These are phyloP conservation scores for Boulengeromyrus knoepffleri DNA, from an alignment of 2,113 vertebrate species.

Conservation along the genomic window DNA sequence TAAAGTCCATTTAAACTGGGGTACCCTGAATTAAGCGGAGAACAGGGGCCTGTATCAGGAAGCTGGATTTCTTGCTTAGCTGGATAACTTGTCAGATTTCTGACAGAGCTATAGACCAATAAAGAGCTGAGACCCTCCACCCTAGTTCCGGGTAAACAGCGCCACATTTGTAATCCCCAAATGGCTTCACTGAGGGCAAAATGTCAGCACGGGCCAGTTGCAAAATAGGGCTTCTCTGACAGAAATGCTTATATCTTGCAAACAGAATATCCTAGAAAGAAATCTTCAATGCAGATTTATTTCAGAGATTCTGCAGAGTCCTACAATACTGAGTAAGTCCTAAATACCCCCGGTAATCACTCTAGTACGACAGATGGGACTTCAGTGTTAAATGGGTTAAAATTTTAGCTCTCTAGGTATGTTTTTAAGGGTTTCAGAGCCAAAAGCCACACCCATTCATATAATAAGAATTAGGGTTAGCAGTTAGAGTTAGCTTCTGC, in stretches of 20 bases:
- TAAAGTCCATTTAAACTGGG: not conserved
- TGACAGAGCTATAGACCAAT: not conserved
- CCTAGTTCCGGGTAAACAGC: not conserved
- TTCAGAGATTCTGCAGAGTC: not conserved
- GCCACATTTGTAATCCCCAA: not conserved
- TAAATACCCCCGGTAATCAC: not conserved
- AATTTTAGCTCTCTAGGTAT: not conserved
- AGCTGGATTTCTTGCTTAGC: not conserved
- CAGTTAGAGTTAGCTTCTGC: too few species aligned
- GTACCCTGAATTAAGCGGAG: not conserved
- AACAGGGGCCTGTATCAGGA: not conserved
- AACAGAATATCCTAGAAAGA: not conserved
- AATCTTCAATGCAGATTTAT: not conserved
- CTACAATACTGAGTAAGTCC: not conserved
- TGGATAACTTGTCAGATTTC: not conserved
- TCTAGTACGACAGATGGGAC: not conserved
- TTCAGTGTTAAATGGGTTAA: not conserved
- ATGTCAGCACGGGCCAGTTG: too few species aligned
- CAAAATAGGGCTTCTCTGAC: not conserved
- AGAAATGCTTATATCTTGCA: not conserved
- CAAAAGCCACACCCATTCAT: not conserved
- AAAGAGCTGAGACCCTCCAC: not conserved
- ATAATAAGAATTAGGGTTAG: not conserved
- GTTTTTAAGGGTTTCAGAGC: not conserved
- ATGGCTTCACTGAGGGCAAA: not conserved